Evolutionary conservation across 2,888 invertebrate genomes (phyloP).

Genomic region (Danaus chrysippus): DNA sequence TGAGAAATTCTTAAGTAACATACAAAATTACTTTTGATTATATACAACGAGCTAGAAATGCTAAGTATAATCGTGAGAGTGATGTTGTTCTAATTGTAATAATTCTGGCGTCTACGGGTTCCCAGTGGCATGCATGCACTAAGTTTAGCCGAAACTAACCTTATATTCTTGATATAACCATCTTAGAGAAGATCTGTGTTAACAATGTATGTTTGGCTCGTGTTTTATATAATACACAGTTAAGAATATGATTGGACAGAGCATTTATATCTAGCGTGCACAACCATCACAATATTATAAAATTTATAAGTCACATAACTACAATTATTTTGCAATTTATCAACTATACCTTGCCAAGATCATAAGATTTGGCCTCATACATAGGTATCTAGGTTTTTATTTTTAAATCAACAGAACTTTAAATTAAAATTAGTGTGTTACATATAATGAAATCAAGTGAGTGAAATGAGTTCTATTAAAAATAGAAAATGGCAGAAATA

Average conservation of each 20-base stretch:
- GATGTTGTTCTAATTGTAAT: constrained; percentile 57
- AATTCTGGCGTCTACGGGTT: constrained; percentile 61
- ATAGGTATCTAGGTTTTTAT: constrained; percentile 2
- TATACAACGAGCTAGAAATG: constrained; percentile 72
- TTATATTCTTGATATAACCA: constrained; percentile 28
- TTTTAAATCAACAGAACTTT: too few relatives aligned
- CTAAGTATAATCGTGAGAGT: constrained; percentile 33
- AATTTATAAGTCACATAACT: constrained; percentile 30
- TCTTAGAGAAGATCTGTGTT: constrained; percentile 32
- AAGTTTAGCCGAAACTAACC: constrained; percentile 55
- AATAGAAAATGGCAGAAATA: too few relatives aligned
- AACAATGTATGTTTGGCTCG: neutral
- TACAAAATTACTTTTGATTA: constrained; percentile 76
- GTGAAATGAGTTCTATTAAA: too few relatives aligned
- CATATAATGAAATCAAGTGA: too few relatives aligned
- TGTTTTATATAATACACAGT: constrained; percentile 15
- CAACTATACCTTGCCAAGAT: constrained; percentile 16
- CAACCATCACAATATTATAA: constrained; percentile 67
- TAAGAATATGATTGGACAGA: constrained; percentile 60
- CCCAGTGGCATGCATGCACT: constrained; percentile 64
- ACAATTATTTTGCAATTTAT: constrained; percentile 17
- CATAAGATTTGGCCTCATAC: constrained; percentile 9
- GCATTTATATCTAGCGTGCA: constrained; percentile 74
- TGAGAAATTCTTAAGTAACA: constrained; percentile 71
- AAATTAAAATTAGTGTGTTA: too few relatives aligned